Conservation (phyloP, 2,797 vertebrate species). For the Acipenser ruthenus region DNA sequence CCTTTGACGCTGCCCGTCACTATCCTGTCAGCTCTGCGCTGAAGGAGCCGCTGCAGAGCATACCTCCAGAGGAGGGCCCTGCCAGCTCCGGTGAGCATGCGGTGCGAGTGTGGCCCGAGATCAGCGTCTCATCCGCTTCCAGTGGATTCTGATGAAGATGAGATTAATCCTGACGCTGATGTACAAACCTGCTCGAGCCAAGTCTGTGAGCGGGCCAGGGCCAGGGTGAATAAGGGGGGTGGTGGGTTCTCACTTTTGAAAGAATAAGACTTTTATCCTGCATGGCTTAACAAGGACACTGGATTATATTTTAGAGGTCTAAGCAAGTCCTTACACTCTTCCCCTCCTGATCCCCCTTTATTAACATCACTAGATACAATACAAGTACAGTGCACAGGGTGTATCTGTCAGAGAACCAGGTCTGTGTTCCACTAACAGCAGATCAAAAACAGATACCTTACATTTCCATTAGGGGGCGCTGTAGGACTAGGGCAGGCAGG, state of each 20-base stretch:
- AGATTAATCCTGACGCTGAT: constrained; percentile 56
- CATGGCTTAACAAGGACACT: no score
- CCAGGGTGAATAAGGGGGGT: constrained; percentile 24
- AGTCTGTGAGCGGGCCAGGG: constrained; percentile 26
- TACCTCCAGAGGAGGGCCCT: constrained; percentile 44
- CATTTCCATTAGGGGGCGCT: no score
- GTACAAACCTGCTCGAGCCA: constrained; percentile 43
- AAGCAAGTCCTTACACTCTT: no score
- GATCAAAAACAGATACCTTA: no score
- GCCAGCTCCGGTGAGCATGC: constrained; percentile 35
- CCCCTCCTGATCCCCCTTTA: no score
- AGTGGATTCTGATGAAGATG: constrained; percentile 52
- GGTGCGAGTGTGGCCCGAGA: constrained; percentile 50
- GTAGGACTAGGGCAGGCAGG: no score
- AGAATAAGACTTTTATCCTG: constrained; percentile 23
- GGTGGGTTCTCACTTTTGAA: constrained; percentile 16
- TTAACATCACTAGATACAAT: no score
- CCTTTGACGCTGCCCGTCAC: constrained; percentile 46
- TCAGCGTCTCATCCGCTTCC: constrained; percentile 52
- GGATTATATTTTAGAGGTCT: no score
- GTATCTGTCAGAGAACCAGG: no score
- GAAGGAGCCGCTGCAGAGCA: constrained; percentile 32
- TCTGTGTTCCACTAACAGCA: no score
- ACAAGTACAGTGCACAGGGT: no score
- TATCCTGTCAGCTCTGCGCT: constrained; percentile 44